Evolutionary conservation across 2,797 vertebrate species (phyloP), one percentile per base, ranked within the genome.

Genomic region (Microchirus variegatus): DNA sequence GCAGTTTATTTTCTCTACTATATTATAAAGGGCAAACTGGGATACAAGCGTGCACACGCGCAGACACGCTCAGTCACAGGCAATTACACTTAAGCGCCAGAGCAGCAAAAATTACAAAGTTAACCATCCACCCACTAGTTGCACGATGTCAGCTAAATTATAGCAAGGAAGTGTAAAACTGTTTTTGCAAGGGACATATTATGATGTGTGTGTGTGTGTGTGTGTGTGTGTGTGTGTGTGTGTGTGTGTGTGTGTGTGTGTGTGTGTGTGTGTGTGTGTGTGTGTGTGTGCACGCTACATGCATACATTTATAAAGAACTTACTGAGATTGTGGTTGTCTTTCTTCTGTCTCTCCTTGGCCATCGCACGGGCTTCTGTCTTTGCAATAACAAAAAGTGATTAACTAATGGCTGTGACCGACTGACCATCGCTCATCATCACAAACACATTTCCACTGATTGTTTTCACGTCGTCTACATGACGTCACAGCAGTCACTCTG

Each of bases 321-420:
- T 84, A 99, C 98, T 99, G 73, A 97, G 92, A 89, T 99, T 99
- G 93, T 99, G 98, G 93, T 99, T 99, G 89, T 99, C 98, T 85
- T 99, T 99, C 90, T 99, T 99, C 91, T 98, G 98, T 59, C 98
- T 93, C 82, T 99, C 98, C 64, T 99, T 98, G 41, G 94, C 97
- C 93, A 98, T 62, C 1, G 96, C 96, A 72, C 97, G 93, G 67
- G 90, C 95, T 91, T 99, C 98, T 13, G 95, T 96, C 94, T 96
- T 90, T 84, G 81, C 82, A 90, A 92, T 62, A 90, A 91, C 87
- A 93, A 85, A 85, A 85, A 18, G 52, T 2, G 53, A 86, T 93
- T 59, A 91, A 57, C 79, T 16, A 70, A 80, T 1, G 55, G 47
- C 73, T 49, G 60, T 63, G 5, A 67, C 54, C 46, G 15, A 10